Evolutionary conservation across 2,888 invertebrate species (phyloP).

Genomic region (Melipona beecheii): DNA sequence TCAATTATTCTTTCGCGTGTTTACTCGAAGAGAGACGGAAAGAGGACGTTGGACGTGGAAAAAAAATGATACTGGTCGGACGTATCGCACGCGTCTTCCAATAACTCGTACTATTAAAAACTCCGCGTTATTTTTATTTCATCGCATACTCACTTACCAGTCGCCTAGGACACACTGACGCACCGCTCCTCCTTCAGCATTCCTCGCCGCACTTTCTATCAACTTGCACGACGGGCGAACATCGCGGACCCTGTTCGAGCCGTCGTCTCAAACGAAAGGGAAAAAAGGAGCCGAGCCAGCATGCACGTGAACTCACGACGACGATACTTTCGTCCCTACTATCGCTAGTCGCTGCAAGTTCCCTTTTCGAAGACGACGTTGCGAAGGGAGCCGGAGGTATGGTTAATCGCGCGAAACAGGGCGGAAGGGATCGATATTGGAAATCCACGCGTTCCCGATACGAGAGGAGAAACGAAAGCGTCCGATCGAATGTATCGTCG

Average conservation of each 20-base stretch:
- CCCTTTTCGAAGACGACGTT: slow-evolving; percentile 13
- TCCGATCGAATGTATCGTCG: not conserved
- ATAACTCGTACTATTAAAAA: slow-evolving; percentile 20
- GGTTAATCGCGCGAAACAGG: slow-evolving; percentile 39
- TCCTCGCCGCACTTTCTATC: slow-evolving; percentile 43
- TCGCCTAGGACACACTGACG: slow-evolving; percentile 30
- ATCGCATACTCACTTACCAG: slow-evolving; percentile 31
- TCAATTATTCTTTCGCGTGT: too few species aligned
- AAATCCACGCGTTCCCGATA: slow-evolving; percentile 6
- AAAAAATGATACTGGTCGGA: not conserved
- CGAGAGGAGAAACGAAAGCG: not conserved
- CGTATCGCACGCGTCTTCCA: not conserved
- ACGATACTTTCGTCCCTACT: slow-evolving; percentile 11
- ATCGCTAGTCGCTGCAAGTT: slow-evolving; percentile 3
- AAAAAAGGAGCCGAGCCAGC: slow-evolving; percentile 1
- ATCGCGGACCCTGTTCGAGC: not conserved
- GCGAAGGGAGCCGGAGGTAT: not conserved
- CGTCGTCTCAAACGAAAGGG: slow-evolving; percentile 2
- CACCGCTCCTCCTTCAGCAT: slow-evolving; percentile 38
- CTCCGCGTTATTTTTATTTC: slow-evolving; percentile 34
- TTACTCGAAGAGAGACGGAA: too few species aligned
- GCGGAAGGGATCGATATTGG: slow-evolving; percentile 39
- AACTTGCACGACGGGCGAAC: slow-evolving; percentile 11
- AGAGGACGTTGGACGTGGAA: too few species aligned
- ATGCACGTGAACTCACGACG: slow-evolving; percentile 11